These are phyloP conservation scores for Pituophis catenifer DNA, from an alignment of 2,113 vertebrate species.

Conservation along the genomic window DNA sequence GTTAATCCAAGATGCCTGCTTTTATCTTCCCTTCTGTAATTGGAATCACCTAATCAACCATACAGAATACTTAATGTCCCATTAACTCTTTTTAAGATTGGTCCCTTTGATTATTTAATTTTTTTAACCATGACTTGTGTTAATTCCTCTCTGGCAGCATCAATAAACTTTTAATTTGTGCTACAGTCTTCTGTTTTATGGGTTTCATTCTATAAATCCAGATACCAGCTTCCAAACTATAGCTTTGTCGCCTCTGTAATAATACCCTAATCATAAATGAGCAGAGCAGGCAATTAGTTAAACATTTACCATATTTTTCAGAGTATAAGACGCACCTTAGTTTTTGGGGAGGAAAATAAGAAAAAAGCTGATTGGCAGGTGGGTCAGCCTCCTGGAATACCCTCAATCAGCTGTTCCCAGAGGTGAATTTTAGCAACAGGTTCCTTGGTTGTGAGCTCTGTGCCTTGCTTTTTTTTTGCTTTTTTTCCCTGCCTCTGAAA, in stretches of 20 bases:
- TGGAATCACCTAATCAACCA: too few relatives aligned
- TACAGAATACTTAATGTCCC: background rate
- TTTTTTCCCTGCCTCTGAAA: too few relatives aligned
- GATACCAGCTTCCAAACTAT: background rate
- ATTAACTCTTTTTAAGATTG: background rate
- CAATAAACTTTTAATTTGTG: constrained; percentile 11
- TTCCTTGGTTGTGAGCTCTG: too few relatives aligned
- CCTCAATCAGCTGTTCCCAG: too few relatives aligned
- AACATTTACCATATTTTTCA: too few relatives aligned
- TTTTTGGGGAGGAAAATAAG: too few relatives aligned
- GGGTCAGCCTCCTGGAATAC: too few relatives aligned
- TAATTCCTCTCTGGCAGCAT: background rate
- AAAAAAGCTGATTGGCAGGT: too few relatives aligned
- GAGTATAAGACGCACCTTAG: too few relatives aligned
- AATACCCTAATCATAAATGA: background rate
- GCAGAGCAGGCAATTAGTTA: background rate
- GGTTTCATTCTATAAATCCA: background rate
- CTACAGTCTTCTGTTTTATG: background rate
- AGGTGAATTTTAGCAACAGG: too few relatives aligned
- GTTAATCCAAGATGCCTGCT: background rate
- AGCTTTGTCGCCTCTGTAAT: background rate
- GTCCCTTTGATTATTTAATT: background rate
- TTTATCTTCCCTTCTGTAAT: background rate
- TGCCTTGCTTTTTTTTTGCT: too few relatives aligned
- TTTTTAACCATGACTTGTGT: background rate